Conservation (phyloP, 2,888 invertebrate species). For the Lasius fuliginosus region DNA sequence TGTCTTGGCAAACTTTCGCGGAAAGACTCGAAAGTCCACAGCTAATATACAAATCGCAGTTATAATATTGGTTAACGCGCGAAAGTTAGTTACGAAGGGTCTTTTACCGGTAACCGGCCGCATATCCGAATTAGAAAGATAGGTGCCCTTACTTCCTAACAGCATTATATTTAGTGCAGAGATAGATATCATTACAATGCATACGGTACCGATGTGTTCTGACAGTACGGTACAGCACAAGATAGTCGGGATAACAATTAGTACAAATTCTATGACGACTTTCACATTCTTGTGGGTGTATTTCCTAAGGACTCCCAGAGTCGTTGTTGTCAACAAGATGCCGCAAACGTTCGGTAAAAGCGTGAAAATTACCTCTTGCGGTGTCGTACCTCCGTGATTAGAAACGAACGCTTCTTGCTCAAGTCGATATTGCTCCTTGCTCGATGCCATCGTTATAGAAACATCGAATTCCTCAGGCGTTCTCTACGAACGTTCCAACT, state of each 20-base stretch:
- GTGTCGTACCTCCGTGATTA: slow-evolving; percentile 81
- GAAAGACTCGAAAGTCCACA: slow-evolving; percentile 97
- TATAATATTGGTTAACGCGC: slow-evolving; percentile 91
- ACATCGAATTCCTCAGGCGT: slow-evolving; percentile 21
- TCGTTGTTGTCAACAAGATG: slow-evolving; percentile 77
- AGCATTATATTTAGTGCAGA: slow-evolving; percentile 74
- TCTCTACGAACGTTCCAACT: slow-evolving; percentile 32
- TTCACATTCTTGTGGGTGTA: slow-evolving; percentile 71
- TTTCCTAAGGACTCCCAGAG: slow-evolving; percentile 70
- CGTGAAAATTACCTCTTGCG: slow-evolving; percentile 79
- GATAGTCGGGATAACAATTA: slow-evolving; percentile 81
- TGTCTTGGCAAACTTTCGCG: slow-evolving; percentile 95
- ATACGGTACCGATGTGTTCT: slow-evolving; percentile 74
- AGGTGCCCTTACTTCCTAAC: slow-evolving; percentile 63
- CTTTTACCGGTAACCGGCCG: slow-evolving; percentile 57
- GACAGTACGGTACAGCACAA: slow-evolving; percentile 83
- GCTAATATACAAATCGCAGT: slow-evolving; percentile 95
- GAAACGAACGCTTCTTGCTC: slow-evolving; percentile 83
- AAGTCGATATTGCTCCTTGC: slow-evolving; percentile 78
- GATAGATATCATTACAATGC: slow-evolving; percentile 73
- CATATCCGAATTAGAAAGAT: slow-evolving; percentile 27
- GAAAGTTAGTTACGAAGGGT: slow-evolving; percentile 89
- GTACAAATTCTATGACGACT: slow-evolving; percentile 81
- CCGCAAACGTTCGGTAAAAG: slow-evolving; percentile 80
- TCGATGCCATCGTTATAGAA: slow-evolving; percentile 71